These are phyloP conservation scores for Apodemia zela DNA, from an alignment of 2,888 invertebrate species.

Conservation along the genomic window DNA sequence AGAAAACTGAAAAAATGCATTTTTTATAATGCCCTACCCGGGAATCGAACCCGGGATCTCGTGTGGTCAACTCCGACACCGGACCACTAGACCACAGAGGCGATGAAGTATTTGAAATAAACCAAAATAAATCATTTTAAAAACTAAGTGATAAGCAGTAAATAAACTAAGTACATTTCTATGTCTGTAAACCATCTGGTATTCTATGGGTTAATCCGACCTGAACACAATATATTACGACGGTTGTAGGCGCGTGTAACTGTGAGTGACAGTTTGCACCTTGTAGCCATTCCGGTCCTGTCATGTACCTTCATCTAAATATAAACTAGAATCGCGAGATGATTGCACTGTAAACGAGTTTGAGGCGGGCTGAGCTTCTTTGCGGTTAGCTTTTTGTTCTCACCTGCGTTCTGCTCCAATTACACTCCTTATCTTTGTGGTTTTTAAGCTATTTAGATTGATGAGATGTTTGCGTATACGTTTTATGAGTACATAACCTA, in stretches of 20 bases:
- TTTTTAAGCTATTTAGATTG: constrained; percentile 19
- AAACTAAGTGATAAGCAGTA: neutral
- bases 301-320: constrained; percentile 55
- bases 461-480: constrained; percentile 18
- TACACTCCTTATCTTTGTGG: constrained; percentile 39
- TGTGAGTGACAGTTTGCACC: constrained; percentile 51
- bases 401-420: constrained; percentile 59
- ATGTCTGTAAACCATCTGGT: neutral
- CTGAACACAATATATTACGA: constrained; percentile 32
- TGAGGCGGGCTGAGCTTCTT: constrained; percentile 48
- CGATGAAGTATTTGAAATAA: no score
- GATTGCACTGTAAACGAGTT: constrained; percentile 56
- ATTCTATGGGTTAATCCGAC: constrained; percentile 5
- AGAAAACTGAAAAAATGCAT: no score
- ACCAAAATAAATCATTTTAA: no score
- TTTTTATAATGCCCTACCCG: no score
- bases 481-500: neutral
- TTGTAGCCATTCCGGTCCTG: constrained; percentile 58
- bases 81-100: no score
- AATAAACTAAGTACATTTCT: neutral
- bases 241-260: constrained; percentile 45
- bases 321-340: constrained; percentile 60
- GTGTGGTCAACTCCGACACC: no score
- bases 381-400: constrained; percentile 63
- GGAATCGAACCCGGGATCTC: no score